phyloP scores from a whole-genome alignment of 2,113 vertebrate genomes.

The Bathybates hornii region DNA sequence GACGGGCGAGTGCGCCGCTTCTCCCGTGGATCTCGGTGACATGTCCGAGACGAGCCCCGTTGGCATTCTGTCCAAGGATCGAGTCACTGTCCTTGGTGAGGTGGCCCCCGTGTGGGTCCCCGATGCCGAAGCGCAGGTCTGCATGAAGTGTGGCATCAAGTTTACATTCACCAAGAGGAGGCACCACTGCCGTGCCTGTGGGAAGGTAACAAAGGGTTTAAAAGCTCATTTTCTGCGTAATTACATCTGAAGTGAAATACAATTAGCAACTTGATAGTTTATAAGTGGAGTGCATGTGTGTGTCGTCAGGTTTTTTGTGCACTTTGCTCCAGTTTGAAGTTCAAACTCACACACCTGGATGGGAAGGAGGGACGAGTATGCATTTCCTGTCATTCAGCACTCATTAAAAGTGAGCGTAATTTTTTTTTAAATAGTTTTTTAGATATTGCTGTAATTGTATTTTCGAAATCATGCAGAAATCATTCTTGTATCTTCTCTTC shows the following conservation, averaged over 20 bases:
- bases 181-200: conserved; percentile 96
- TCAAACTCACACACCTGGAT: conserved; percentile 91
- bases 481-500: neutral
- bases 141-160: conserved; percentile 95
- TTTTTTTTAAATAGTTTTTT: neutral
- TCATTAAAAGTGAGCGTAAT: conserved; percentile 84
- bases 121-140: conserved; percentile 92
- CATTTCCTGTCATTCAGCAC: conserved; percentile 89
- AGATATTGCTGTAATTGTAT: neutral
- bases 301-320: conserved; percentile 86
- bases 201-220: conserved; percentile 78
- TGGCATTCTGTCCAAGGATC: conserved; percentile 80
- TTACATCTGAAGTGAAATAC: neutral
- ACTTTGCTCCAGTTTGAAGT: conserved; percentile 90
- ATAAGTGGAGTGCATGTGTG: neutral
- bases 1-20: conserved; percentile 66
- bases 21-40: conserved; percentile 79
- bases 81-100: conserved; percentile 83
- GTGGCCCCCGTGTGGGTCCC: conserved; percentile 94
- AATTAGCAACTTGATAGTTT: neutral
- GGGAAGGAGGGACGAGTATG: conserved; percentile 95
- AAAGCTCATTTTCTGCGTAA: neutral
- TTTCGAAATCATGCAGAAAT: neutral
- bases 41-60: conserved; percentile 77
- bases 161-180: conserved; percentile 97